Percentiles rank a stretch among this genome's conserved stretches.
These are phyloP conservation scores for Anhinga rufa DNA, from an alignment of 2,113 vertebrate species.

Conservation along the genomic window DNA sequence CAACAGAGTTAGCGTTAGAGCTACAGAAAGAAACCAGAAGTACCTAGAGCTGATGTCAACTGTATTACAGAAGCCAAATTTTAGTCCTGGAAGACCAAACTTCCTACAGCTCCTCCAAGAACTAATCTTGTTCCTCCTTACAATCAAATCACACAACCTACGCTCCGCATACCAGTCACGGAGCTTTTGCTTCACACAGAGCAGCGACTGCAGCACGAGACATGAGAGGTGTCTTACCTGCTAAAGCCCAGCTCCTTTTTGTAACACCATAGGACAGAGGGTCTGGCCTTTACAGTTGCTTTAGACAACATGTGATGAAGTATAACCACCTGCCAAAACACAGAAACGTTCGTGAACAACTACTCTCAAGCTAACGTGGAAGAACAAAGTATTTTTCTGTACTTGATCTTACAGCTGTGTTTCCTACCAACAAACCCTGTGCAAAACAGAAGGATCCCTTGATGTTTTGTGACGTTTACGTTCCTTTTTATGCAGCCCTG, in stretches of 20 bases:
- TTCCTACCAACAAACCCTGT: background rate
- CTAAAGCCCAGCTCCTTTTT: conserved; percentile 97
- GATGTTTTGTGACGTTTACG: background rate
- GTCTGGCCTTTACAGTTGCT: conserved; percentile 87
- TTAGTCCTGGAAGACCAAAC: background rate
- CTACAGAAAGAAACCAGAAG: background rate
- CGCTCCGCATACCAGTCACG: accelerated
- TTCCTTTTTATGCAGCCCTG: background rate
- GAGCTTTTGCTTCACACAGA: background rate
- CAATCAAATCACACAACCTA: accelerated
- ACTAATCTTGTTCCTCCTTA: background rate
- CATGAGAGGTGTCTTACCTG: conserved; percentile 72
- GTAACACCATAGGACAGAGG: conserved; percentile 97
- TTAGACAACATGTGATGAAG: conserved; percentile 99
- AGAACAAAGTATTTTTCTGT: background rate
- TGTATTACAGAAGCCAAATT: background rate
- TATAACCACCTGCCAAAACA: conserved; percentile 87
- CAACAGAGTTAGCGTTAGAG: background rate
- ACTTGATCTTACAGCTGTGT: background rate
- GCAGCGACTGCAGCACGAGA: accelerated
- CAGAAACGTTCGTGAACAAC: background rate
- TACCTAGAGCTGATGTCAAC: too few relatives aligned
- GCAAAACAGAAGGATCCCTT: background rate
- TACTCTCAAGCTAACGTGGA: accelerated
- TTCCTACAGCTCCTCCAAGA: background rate